These are phyloP conservation scores for Rhinoraja longicauda DNA, from an alignment of 2,797 vertebrate genomes.

Conservation along the genomic window DNA sequence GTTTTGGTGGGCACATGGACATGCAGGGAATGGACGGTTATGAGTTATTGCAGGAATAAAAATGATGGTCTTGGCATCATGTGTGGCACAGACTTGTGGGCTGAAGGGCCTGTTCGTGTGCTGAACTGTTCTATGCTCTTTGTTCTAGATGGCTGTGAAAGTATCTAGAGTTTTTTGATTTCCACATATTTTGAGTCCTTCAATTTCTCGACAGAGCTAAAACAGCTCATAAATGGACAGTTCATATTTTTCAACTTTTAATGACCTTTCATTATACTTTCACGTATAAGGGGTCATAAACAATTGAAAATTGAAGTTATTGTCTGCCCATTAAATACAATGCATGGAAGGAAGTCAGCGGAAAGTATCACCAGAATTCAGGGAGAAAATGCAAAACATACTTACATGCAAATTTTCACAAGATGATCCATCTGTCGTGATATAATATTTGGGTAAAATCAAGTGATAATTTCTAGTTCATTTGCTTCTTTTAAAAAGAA, in stretches of 20 bases:
- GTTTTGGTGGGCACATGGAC: too few relatives aligned
- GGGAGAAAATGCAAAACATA: too few relatives aligned
- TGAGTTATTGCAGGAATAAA: too few relatives aligned
- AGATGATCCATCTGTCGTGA: not conserved
- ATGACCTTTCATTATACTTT: not conserved
- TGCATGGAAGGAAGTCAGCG: not conserved
- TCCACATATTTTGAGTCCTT: not conserved
- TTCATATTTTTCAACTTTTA: not conserved
- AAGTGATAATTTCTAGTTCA: not conserved
- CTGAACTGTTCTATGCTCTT: too few relatives aligned
- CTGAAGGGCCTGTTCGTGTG: too few relatives aligned
- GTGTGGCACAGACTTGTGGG: too few relatives aligned
- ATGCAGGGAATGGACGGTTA: too few relatives aligned
- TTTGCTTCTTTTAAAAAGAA: not conserved
- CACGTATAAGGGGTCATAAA: not conserved
- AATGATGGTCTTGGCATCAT: too few relatives aligned
- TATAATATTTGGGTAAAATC: not conserved
- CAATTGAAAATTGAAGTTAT: not conserved
- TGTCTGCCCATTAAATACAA: not conserved
- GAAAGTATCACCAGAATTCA: not conserved
- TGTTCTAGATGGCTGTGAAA: too few relatives aligned
- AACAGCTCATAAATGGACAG: not conserved
- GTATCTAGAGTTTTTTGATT: not conserved
- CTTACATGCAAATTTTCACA: not conserved
- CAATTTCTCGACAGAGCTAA: not conserved